Conservation (phyloP, 2,113 vertebrate genomes). For the Xyliphius kryptos region DNA sequence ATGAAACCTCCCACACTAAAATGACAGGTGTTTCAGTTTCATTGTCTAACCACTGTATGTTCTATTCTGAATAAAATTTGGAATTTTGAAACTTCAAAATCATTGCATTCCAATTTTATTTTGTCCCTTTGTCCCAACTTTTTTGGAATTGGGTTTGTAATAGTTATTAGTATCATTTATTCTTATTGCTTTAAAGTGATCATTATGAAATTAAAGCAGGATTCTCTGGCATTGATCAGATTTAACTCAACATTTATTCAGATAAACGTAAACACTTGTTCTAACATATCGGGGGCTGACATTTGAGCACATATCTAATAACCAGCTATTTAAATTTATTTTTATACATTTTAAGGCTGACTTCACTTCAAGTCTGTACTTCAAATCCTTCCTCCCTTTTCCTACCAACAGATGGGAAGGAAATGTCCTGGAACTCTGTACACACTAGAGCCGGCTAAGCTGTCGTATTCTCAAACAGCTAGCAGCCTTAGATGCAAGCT, state of each 20-base stretch:
- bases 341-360: no score
- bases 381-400: not conserved
- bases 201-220: no score
- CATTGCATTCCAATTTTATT: no score
- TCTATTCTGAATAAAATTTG: no score
- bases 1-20: no score
- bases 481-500: not conserved
- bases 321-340: not conserved
- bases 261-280: slow-evolving; percentile 1
- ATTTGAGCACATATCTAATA: not conserved
- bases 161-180: no score
- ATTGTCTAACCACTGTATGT: no score
- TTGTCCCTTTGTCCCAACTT: no score
- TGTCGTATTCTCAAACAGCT: not conserved
- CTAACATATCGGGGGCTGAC: not conserved
- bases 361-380: not conserved
- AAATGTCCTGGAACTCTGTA: slow-evolving; percentile 10
- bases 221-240: not conserved
- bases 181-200: no score
- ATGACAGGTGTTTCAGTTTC: no score
- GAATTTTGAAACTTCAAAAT: no score
- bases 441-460: not conserved
- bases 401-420: not conserved
- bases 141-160: no score
- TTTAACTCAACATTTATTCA: slow-evolving; percentile 1